Conservation (phyloP, 2,113 vertebrate species). For the Mesembrinibis cayennensis region DNA sequence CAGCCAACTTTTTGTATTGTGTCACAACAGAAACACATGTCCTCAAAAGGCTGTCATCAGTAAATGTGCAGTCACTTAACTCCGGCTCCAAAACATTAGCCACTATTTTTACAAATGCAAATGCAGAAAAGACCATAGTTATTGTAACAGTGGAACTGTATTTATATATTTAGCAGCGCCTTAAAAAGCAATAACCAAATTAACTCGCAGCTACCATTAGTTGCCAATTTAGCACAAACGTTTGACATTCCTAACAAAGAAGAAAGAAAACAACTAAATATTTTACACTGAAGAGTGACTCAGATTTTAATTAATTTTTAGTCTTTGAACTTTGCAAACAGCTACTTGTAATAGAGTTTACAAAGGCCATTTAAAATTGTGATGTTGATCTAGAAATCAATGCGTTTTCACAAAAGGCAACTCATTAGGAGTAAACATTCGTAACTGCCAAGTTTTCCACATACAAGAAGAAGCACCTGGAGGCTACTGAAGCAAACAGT, state of each 20-base stretch:
- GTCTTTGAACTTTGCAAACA: slow-evolving; percentile 50
- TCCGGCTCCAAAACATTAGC: background rate
- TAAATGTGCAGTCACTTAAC: background rate
- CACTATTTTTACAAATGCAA: background rate
- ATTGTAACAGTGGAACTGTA: background rate
- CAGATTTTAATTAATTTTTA: slow-evolving; percentile 59
- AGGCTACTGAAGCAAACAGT: background rate
- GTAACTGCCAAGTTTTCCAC: slow-evolving; percentile 4
- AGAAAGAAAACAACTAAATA: slow-evolving; percentile 9
- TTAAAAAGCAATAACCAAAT: background rate
- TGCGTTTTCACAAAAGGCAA: slow-evolving; percentile 23
- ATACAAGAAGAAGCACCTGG: background rate
- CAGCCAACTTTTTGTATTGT: background rate
- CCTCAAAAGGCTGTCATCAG: background rate
- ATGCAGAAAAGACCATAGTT: background rate
- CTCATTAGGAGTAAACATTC: slow-evolving; percentile 41
- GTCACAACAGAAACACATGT: background rate
- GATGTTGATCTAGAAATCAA: slow-evolving; percentile 58
- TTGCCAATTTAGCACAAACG: background rate
- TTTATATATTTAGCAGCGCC: background rate
- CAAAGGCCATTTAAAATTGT: slow-evolving; percentile 47
- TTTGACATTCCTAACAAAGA: slow-evolving; percentile 12
- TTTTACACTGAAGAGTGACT: background rate
- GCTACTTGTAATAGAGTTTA: slow-evolving; percentile 54
- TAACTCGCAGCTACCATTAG: background rate